phyloP scores from a whole-genome alignment of 2,113 vertebrate genomes.

The Mungos mungo region DNA sequence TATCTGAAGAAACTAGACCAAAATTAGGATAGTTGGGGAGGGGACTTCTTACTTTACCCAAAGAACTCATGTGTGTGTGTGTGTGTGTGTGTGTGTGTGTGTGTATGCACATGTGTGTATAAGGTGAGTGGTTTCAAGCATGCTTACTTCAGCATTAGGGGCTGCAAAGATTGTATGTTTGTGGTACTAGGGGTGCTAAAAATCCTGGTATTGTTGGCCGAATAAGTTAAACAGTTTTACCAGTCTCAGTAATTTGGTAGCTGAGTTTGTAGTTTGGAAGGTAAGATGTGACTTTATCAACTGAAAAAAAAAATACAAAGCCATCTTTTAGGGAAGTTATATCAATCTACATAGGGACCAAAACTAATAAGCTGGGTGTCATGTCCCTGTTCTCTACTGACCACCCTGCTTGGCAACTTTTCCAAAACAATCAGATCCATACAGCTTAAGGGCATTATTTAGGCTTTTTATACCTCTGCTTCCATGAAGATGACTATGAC shows the following conservation, averaged over 20 bases:
- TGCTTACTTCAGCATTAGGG: neutral
- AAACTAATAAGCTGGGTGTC: conserved; percentile 8
- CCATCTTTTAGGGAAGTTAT: conserved; percentile 37
- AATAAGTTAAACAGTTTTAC: conserved; percentile 42
- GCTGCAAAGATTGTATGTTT: neutral
- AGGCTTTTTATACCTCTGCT: neutral
- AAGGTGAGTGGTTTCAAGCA: neutral
- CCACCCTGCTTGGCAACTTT: neutral
- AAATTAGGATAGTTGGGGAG: neutral
- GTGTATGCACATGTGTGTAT: neutral
- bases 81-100: neutral
- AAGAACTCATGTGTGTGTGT: neutral
- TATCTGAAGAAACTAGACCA: conserved; percentile 26
- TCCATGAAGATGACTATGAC: neutral
- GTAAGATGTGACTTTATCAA: conserved; percentile 50
- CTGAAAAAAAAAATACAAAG: conserved; percentile 28
- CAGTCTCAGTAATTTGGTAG: conserved; percentile 44
- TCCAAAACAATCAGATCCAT: neutral
- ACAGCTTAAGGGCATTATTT: neutral
- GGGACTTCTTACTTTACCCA: neutral
- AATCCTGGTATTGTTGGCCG: conserved; percentile 1
- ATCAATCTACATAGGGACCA: neutral
- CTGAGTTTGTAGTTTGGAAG: conserved; percentile 44
- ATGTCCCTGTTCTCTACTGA: conserved; percentile 15
- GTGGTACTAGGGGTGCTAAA: conserved; percentile 37